Conservation (phyloP, 2,888 invertebrate genomes). For the Drosophila ustulata region DNA sequence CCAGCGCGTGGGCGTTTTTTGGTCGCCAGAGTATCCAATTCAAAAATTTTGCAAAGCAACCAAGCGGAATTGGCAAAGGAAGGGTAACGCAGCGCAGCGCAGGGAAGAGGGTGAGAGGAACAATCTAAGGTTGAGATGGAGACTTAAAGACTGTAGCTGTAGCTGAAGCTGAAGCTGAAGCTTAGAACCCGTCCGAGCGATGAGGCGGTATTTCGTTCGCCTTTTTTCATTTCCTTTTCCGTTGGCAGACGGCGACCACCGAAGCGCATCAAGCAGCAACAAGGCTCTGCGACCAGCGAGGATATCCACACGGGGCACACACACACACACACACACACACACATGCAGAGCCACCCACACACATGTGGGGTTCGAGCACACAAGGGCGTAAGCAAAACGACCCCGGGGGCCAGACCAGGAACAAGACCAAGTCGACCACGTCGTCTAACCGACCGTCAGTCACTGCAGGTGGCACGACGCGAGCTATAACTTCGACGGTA, state of each 20-base stretch:
- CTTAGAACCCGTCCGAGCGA: conserved; percentile 50
- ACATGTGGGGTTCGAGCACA: conserved; percentile 33
- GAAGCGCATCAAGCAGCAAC: conserved; percentile 74
- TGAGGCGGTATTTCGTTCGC: conserved; percentile 63
- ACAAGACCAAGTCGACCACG: conserved; percentile 6
- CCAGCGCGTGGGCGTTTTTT: conserved; percentile 63
- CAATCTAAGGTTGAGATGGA: conserved; percentile 1
- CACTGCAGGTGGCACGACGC: conserved; percentile 66
- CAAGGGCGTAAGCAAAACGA: conserved; percentile 68
- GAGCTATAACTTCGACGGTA: conserved; percentile 14
- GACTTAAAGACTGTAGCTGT: conserved; percentile 3
- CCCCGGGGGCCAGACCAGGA: conserved; percentile 55
- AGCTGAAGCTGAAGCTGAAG: conserved; percentile 20
- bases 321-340: conserved; percentile 15
- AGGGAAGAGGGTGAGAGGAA: conserved; percentile 7
- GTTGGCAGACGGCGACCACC: conserved; percentile 71
- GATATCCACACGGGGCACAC: conserved; percentile 26
- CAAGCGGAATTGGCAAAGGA: conserved; percentile 71
- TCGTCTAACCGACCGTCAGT: conserved; percentile 36
- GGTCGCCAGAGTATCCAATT: conserved; percentile 78
- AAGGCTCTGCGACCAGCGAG: conserved; percentile 33
- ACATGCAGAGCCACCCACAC: conserved; percentile 10
- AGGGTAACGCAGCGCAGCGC: neutral
- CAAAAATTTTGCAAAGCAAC: conserved; percentile 77
- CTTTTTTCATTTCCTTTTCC: conserved; percentile 80